These are phyloP conservation scores for Acanthosepion pharaonis DNA, from an alignment of 2,888 invertebrate species.

Conservation along the genomic window DNA sequence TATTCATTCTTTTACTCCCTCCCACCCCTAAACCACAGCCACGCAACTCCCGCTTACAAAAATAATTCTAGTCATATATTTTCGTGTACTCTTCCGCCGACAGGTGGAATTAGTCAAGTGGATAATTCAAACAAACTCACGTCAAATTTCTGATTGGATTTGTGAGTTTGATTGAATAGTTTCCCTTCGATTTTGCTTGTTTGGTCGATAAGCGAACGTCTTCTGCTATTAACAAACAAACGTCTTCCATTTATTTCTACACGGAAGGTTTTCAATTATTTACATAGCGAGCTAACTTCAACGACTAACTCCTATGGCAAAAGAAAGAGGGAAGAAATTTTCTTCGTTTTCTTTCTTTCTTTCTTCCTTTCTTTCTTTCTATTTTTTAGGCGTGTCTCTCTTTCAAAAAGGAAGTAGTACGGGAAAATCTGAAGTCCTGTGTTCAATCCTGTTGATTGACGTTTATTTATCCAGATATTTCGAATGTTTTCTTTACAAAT, in stretches of 20 bases:
- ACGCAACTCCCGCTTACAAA: not conserved
- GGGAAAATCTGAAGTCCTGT: too few relatives aligned
- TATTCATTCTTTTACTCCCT: not conserved
- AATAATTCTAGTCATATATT: not conserved
- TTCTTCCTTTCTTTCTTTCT: too few relatives aligned
- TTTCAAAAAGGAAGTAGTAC: too few relatives aligned
- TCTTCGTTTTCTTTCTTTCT: too few relatives aligned
- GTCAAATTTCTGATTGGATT: slow-evolving; percentile 22
- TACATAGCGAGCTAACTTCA: not conserved
- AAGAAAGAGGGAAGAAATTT: not conserved
- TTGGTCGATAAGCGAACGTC: not conserved
- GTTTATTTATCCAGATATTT: too few relatives aligned
- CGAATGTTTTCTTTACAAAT: too few relatives aligned
- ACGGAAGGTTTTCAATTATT: slow-evolving; percentile 20
- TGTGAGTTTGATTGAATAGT: slow-evolving; percentile 33
- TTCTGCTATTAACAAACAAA: slow-evolving; percentile 18
- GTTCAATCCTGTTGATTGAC: too few relatives aligned
- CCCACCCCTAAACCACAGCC: not conserved
- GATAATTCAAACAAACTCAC: slow-evolving; percentile 22
- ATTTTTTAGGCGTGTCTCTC: too few relatives aligned
- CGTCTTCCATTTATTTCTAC: not conserved
- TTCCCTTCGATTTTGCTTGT: not conserved
- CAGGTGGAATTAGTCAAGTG: slow-evolving; percentile 33
- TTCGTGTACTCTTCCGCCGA: not conserved
- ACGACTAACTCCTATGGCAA: not conserved